These are phyloP conservation scores for Thereva nobilitata DNA, from an alignment of 2,888 invertebrate species.

Conservation along the genomic window DNA sequence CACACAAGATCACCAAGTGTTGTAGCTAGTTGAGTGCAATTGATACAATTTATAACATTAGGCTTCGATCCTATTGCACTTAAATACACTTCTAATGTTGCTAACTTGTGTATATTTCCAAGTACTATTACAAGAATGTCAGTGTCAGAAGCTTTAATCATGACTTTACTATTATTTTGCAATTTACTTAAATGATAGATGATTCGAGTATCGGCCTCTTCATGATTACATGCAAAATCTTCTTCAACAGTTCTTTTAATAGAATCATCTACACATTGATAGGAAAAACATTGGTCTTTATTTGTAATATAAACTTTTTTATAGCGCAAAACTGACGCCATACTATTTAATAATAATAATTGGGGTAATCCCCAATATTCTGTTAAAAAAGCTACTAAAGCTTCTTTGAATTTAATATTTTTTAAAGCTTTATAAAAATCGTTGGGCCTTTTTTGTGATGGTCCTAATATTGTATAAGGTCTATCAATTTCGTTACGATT, in stretches of 20 bases:
- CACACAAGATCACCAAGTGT: not conserved
- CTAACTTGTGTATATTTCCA: slow-evolving; percentile 26
- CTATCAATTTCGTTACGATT: too few relatives aligned
- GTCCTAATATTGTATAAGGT: too few relatives aligned
- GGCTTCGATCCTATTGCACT: not conserved
- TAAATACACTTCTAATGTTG: slow-evolving; percentile 10
- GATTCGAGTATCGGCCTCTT: slow-evolving; percentile 40
- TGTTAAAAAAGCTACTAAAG: too few relatives aligned
- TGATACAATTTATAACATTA: not conserved
- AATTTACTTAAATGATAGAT: slow-evolving; percentile 16
- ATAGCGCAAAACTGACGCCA: too few relatives aligned
- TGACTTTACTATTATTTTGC: slow-evolving; percentile 1
- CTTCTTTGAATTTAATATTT: too few relatives aligned
- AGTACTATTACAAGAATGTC: slow-evolving; percentile 32
- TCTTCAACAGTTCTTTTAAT: not conserved
- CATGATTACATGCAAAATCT: slow-evolving; percentile 35
- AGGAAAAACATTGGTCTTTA: too few relatives aligned
- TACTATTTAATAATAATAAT: too few relatives aligned
- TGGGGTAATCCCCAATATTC: too few relatives aligned
- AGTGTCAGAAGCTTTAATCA: slow-evolving; percentile 26
- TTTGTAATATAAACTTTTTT: too few relatives aligned
- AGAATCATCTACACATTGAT: too few relatives aligned
- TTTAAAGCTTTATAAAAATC: too few relatives aligned
- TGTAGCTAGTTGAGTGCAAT: not conserved
- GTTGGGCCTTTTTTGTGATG: too few relatives aligned